These are phyloP conservation scores for Stenotaenia linearis DNA, from an alignment of 2,888 invertebrate species.

Conservation along the genomic window DNA sequence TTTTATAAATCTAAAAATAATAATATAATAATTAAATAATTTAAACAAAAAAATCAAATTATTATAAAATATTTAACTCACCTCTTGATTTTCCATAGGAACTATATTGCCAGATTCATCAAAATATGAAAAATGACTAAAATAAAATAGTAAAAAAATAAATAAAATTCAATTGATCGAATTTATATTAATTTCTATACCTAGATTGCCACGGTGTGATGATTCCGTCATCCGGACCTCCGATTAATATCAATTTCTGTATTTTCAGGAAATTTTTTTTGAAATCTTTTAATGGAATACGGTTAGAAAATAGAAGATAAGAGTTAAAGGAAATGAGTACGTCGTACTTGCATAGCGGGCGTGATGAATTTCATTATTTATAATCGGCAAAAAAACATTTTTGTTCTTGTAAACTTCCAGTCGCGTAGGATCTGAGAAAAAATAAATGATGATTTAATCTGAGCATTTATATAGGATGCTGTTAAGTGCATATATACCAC, in stretches of 20 bases:
- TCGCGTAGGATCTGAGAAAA: not conserved
- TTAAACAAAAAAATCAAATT: no score
- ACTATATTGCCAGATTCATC: conserved; percentile 65
- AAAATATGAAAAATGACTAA: conserved; percentile 81
- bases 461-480: not conserved
- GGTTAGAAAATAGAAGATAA: no score
- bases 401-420: not conserved
- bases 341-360: not conserved
- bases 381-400: not conserved
- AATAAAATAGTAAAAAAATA: no score
- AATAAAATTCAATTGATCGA: no score
- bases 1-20: not conserved
- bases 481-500: not conserved
- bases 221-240: conserved; percentile 86
- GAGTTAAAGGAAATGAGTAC: no score
- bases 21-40: not conserved
- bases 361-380: not conserved
- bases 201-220: conserved; percentile 94
- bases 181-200: no score
- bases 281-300: conserved; percentile 40
- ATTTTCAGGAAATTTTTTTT: conserved; percentile 64
- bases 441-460: not conserved
- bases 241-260: conserved; percentile 72
- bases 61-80: conserved; percentile 13
- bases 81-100: conserved; percentile 59